Base-by-base conservation (phyloP, 1,140 invertebrate genomes). In the Tetranychus cinnabarinus region DNA sequence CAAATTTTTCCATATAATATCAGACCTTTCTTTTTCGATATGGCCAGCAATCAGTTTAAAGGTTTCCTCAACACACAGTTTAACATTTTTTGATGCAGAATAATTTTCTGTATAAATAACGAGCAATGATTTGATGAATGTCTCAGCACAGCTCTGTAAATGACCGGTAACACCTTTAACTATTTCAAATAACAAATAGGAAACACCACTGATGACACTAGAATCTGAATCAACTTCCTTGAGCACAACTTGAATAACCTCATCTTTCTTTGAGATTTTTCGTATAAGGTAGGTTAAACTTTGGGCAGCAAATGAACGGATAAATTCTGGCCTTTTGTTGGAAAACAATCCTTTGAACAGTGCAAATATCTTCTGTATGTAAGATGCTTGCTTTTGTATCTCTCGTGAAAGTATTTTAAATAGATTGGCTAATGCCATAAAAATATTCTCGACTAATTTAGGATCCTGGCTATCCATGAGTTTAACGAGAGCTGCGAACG, bases 241-340 rank as follows among this genome's bases (percentile, higher is more conserved):
- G 4, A 92, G 73, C 7, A 91, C 71, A 34, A 83, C 74, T 56
- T 77, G 72, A 35, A 91, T 74, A 70, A 92, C 83, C 31, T 78
- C 77, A 8, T 81, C 76, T 66, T 83, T 84, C 65, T 91, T 83
- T 60, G 68, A 42, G 1, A 63, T 81, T 78, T 92, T 91, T 63
- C 88, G 75, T 7, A 87, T 83, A 1, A 93, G 81, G 76, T 88
- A 92, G 13, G 88, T 82, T 77, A 95, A 92, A 74, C 86, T 86
- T 73, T 93, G 87, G 1, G 86, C 85, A n/a, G 88, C 87, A 79
- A 93, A 93, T 70, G 82, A 82, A 64, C 82, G 82, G n/a, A 93
- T 81, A 69, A 90, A 88, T 58, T 79, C 76, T 59, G 84, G 84
- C 64, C 80, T 76, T 4, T 75, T 73, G 55, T 82, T 79, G 15